Evolutionary conservation across 2,888 invertebrate genomes (phyloP), one percentile per base, ranked within the genome.

Genomic region (Scaptomyza tumidula): DNA sequence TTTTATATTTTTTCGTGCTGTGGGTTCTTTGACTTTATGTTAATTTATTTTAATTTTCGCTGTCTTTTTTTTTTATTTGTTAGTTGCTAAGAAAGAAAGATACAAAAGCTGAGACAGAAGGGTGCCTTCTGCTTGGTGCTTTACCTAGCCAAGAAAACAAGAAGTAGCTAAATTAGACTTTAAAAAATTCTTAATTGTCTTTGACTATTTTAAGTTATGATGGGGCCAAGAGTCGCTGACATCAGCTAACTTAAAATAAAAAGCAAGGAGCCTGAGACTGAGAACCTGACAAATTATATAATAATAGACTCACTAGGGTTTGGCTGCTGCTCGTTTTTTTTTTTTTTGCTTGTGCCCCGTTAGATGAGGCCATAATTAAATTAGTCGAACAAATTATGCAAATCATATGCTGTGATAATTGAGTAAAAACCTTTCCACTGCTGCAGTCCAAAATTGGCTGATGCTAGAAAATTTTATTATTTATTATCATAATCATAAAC

Each of bases 141-240:
- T 44, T 62, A 75, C 46, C 57, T n/a, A 33, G 19, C 24, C 13
- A 46, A 49, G 54, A 49, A 35, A 45, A 52, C 11, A 35, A 33
- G 9, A 41, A 9, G 16, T 11, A 14, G 24, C 35, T 10, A 61
- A 58, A 50, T 54, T 39, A 33, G 44, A 41, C 39, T 55, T 10
- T 6, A 44, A 72, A 46, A 84, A 78, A 79, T 87, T 69, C 62
- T 78, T 85, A 86, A 85, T 85, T 85, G 80, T 83, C 73, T 72
- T 68, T 45, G 84, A 83, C 86, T 84, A 84, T 84, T 85, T 85
- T 88, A 85, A 85, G 78, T 74, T 75, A 79, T 85, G 84, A 85
- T 77, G 83, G 64, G 77, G 75, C 49, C 65, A 59, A n/a, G 19
- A 27, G 45, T 14, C 52, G 69, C 82, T 87, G 83, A 83, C 83